Percentiles rank a stretch among this genome's conserved stretches.
Conservation (phyloP, 2,113 vertebrate genomes). For the Nymphicus hollandicus region DNA sequence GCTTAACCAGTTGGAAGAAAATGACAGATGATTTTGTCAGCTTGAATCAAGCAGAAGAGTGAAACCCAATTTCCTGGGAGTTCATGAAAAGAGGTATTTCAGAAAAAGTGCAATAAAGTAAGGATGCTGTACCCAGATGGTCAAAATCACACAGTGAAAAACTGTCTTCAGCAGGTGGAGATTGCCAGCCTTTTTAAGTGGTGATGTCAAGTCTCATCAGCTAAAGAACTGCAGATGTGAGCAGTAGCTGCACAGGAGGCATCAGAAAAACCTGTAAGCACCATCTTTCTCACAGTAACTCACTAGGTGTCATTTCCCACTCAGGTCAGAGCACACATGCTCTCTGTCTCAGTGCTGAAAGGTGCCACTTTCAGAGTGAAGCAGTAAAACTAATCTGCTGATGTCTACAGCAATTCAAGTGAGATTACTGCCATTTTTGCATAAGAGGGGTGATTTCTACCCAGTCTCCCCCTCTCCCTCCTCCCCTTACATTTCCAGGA, state of each 20-base stretch:
- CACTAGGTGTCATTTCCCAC: not conserved
- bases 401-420: not conserved
- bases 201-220: not conserved
- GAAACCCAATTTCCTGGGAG: not conserved
- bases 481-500: not conserved
- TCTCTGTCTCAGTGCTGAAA: not conserved
- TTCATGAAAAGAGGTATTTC: not conserved
- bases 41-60: not conserved
- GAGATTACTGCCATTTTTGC: not conserved
- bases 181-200: not conserved
- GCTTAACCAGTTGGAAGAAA: not conserved
- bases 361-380: not conserved
- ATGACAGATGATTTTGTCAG: not conserved
- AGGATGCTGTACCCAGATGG: conserved; percentile 17
- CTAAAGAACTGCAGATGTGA: not conserved
- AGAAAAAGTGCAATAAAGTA: not conserved
- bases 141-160: not conserved
- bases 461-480: not conserved
- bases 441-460: not conserved
- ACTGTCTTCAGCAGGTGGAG: not conserved
- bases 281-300: not conserved
- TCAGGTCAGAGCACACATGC: not conserved
- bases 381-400: not conserved
- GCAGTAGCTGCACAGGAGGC: not conserved
- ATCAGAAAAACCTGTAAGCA: not conserved